Evolutionary conservation across 2,113 vertebrate species (phyloP), one percentile per base, ranked within the genome.

Genomic region (Cyprinodon brontotheroides): DNA sequence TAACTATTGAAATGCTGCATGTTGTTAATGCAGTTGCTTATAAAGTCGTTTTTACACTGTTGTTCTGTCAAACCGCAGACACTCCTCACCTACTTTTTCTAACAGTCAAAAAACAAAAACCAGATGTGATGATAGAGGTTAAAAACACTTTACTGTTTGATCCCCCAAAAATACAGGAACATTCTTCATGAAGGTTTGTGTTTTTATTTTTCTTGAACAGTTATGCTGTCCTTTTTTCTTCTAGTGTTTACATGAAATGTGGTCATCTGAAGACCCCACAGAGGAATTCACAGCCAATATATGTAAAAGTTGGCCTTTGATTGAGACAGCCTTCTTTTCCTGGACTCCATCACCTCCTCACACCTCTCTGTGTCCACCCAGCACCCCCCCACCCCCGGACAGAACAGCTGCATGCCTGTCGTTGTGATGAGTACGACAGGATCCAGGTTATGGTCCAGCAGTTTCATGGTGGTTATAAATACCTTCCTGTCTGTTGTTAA

Each of bases 381-480:
- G 77, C 71, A 84, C 77, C 74, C 75, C 69, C 74, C 76, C 78
- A 57, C 89, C 85, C 87, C 89, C 70, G 80, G 69, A 73, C 60
- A 74, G 81, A 43, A 36, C 81, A 90, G 83, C 77, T 87, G 63
- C 65, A 59, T 73, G 68, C 17, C 50, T 37, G 53, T 64, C 2
- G 37, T 48, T 12, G 65, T 57, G 71, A 60, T 47, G 66, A 11
- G 43, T 37, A 47, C 10, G 22, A 78, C 45, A 67, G 81, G 75
- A 80, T 64, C 61, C 71, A 63, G 79, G 65, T 83, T 80, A 87
- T 2, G 45, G 69, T 14, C 29, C 1, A 38, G 77, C 22, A 78
- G 68, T 80, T 79, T 62, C 70, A 61, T 12, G 75, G 68, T 77
- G 59, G 86, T 78, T 80, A 85, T 88, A 85, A 89, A 88, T 88